phyloP scores from a whole-genome alignment of 2,797 vertebrate species.

The Danio aesculapii region DNA sequence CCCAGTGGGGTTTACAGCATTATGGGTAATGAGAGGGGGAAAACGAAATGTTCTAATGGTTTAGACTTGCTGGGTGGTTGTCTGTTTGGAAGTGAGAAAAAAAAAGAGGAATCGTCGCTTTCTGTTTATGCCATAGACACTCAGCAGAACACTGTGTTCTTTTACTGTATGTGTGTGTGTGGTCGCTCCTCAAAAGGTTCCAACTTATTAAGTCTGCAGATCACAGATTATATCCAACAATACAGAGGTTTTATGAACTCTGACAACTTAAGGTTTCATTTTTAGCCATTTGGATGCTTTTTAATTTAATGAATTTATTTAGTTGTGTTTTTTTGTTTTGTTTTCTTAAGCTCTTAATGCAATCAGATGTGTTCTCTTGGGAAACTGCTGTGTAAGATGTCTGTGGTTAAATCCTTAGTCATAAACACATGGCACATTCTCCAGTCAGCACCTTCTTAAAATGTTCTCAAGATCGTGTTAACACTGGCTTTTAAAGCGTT shows the following conservation, averaged over 20 bases:
- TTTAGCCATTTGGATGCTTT: not conserved
- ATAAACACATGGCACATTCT: slow-evolving; percentile 22
- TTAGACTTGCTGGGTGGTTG: slow-evolving; percentile 40
- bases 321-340: not conserved
- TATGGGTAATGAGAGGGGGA: slow-evolving; percentile 51
- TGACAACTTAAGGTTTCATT: not conserved
- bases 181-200: slow-evolving; percentile 7
- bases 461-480: not conserved
- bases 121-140: slow-evolving; percentile 39
- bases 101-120: slow-evolving; percentile 38
- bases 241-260: not conserved
- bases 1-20: slow-evolving; percentile 49
- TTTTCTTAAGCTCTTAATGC: slow-evolving; percentile 8
- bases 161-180: slow-evolving; percentile 6
- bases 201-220: slow-evolving; percentile 18
- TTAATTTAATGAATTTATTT: not conserved
- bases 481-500: slow-evolving; percentile 9
- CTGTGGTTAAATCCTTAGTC: slow-evolving; percentile 34
- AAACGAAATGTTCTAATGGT: slow-evolving; percentile 33
- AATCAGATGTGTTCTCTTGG: slow-evolving; percentile 1
- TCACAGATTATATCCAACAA: slow-evolving; percentile 27
- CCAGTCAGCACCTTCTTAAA: slow-evolving; percentile 28
- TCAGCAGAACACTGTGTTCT: slow-evolving; percentile 8
- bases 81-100: slow-evolving; percentile 34
- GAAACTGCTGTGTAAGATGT: slow-evolving; percentile 28